These are phyloP conservation scores for Drosophila kepulauana DNA, from an alignment of 1,140 invertebrate species.

Conservation along the genomic window DNA sequence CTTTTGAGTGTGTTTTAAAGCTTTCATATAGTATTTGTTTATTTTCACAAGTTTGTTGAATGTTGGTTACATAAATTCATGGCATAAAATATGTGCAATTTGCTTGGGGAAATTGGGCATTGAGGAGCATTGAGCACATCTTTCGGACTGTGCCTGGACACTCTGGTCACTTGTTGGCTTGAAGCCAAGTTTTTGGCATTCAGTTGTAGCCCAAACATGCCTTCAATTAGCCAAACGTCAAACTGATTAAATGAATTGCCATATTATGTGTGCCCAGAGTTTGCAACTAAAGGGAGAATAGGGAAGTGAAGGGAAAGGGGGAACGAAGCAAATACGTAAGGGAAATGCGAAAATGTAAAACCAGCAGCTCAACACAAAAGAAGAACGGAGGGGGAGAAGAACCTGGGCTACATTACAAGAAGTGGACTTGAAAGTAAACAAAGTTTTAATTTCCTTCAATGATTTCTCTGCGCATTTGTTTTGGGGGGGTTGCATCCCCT, in stretches of 20 bases:
- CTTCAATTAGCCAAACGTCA: conserved; percentile 62
- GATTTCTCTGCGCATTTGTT: conserved; percentile 80
- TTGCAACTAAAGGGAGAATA: conserved; percentile 10
- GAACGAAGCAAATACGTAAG: conserved; percentile 10
- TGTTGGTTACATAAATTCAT: no score
- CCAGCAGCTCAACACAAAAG: conserved; percentile 26
- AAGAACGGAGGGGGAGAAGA: background rate
- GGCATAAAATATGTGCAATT: no score
- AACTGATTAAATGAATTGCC: conserved; percentile 69
- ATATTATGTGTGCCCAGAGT: conserved; percentile 47
- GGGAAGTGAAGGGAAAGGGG: background rate
- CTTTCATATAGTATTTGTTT: no score
- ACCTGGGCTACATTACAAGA: conserved; percentile 36
- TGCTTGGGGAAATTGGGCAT: background rate
- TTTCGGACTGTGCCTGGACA: background rate
- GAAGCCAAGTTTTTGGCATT: conserved; percentile 21
- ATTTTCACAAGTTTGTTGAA: no score
- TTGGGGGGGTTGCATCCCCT: conserved; percentile 12
- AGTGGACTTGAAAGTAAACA: conserved; percentile 75
- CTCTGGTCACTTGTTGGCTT: background rate
- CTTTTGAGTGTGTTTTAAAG: no score
- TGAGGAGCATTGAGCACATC: background rate
- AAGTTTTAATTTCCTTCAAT: conserved; percentile 83
- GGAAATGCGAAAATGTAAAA: conserved; percentile 24
- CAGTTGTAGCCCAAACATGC: conserved; percentile 15